These are phyloP conservation scores for Nemoura dubitans DNA, from an alignment of 2,888 invertebrate species.

Conservation along the genomic window DNA sequence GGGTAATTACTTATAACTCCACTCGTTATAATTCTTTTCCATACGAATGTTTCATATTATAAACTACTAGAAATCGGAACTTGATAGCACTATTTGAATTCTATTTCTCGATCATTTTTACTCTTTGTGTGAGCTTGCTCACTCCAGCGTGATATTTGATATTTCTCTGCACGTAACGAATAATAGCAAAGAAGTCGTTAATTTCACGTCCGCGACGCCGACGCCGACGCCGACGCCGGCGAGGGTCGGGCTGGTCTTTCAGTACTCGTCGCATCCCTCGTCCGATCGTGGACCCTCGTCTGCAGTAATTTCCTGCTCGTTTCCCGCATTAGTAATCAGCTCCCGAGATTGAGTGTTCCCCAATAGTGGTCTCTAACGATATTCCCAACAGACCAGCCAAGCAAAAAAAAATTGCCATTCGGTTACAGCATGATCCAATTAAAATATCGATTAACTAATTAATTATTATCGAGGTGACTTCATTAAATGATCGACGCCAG, in stretches of 20 bases:
- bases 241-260: not conserved
- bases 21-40: too few species aligned
- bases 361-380: conserved; percentile 22
- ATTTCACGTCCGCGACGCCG: not conserved
- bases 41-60: too few species aligned
- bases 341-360: conserved; percentile 33
- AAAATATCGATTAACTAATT: conserved; percentile 34
- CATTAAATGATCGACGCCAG: not conserved
- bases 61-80: not conserved
- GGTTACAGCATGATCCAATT: conserved; percentile 22
- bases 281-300: conserved; percentile 14
- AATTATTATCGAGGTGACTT: conserved; percentile 20
- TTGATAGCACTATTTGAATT: not conserved
- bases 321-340: conserved; percentile 41
- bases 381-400: conserved; percentile 27
- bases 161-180: not conserved
- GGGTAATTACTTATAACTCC: too few species aligned
- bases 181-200: conserved; percentile 4
- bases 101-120: not conserved
- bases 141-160: not conserved
- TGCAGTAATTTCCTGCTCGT: conserved; percentile 36
- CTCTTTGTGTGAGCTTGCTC: not conserved
- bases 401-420: conserved; percentile 2
- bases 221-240: not conserved
- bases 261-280: not conserved